Percentiles rank a stretch among this genome's conserved stretches.
Conservation (phyloP, 35 echinoderm and acorn worm genomes). For the Apostichopus parvimensis region DNA sequence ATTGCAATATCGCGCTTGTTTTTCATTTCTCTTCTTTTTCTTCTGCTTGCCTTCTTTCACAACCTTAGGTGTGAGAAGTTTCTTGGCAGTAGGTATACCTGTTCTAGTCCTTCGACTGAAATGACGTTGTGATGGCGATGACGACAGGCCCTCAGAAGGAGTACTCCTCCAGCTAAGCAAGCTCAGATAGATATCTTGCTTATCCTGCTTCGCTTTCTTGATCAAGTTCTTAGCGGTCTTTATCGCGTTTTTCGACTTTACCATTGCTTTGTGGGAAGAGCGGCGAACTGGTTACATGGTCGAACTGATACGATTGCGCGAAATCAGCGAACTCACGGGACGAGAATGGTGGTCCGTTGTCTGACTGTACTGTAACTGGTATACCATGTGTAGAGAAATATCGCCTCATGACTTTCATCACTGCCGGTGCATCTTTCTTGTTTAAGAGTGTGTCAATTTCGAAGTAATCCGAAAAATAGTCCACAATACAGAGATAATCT, state of each 20-base stretch:
- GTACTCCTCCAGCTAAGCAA: conserved; percentile 76
- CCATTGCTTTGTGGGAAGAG: conserved; percentile 70
- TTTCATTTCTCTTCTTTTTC: conserved; percentile 16
- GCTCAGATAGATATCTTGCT: conserved; percentile 53
- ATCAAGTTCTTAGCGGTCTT: conserved; percentile 55
- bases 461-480: conserved; percentile 68
- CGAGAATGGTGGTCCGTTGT: conserved; percentile 79
- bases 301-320: conserved; percentile 30
- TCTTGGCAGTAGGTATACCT: not conserved
- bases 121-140: not conserved
- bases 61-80: not conserved
- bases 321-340: conserved; percentile 66
- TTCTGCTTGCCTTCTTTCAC: not conserved
- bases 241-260: conserved; percentile 64
- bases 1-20: not conserved
- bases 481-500: conserved; percentile 54
- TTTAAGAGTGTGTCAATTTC: conserved; percentile 33
- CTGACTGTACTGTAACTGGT: conserved; percentile 33
- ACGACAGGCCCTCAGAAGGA: conserved; percentile 14
- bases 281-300: conserved; percentile 53
- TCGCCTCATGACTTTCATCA: conserved; percentile 43
- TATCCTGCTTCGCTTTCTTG: conserved; percentile 39
- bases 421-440: conserved; percentile 5
- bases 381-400: conserved; percentile 66
- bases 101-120: not conserved